A percentile compares a stretch with the other conserved stretches of the same genome.
Evolutionary conservation across 2,888 invertebrate genomes (phyloP).

Genomic region (Acanthosepion lycidas): DNA sequence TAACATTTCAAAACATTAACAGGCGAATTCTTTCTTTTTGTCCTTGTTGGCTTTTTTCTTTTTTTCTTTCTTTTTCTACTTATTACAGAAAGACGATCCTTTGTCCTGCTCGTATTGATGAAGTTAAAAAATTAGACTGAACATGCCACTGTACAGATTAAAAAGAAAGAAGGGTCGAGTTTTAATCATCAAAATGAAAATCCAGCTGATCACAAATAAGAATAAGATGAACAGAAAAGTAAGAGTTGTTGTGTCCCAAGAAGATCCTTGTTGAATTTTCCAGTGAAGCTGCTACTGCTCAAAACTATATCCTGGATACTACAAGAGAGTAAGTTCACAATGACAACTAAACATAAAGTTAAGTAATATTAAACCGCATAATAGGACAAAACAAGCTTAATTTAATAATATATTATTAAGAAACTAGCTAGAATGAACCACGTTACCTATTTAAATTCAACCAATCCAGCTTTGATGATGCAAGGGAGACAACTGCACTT

Average conservation of each 20-base stretch:
- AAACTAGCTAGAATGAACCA: not conserved
- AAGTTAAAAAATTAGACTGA: not conserved
- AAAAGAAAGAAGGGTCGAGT: not conserved
- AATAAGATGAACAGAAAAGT: not conserved
- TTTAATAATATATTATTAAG: not conserved
- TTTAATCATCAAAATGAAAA: not conserved
- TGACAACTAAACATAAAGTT: not conserved
- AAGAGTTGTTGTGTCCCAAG: not conserved
- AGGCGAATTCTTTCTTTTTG: not conserved
- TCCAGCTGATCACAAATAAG: not conserved
- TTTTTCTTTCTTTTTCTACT: not conserved
- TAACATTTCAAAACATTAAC: not conserved
- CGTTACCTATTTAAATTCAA: not conserved
- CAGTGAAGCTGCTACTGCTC: not conserved
- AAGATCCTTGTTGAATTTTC: not conserved
- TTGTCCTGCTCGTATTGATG: not conserved
- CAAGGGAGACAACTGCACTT: conserved; percentile 17
- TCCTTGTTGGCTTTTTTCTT: not conserved
- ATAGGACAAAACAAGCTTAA: not conserved
- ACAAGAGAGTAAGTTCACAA: not conserved
- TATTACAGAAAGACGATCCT: not conserved
- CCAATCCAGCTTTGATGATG: not conserved
- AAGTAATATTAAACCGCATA: not conserved
- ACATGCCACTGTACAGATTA: not conserved
- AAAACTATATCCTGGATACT: not conserved